Evolutionary conservation across 2,113 vertebrate genomes (phyloP).

Genomic region (Ageneiosus marmoratus): DNA sequence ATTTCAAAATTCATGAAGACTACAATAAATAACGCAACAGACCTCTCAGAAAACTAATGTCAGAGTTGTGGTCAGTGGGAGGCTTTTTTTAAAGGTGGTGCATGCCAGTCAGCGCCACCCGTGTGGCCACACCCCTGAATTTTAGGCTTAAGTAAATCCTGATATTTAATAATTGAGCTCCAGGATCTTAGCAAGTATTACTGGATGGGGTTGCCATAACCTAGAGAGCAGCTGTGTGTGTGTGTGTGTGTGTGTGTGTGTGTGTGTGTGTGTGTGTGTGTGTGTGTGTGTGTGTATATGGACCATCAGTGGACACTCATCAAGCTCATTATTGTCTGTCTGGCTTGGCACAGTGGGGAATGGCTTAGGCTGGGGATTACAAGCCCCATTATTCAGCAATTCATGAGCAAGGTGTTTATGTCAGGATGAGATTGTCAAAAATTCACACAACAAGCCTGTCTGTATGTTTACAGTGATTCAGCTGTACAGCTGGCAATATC

Average conservation of each 20-base stretch:
- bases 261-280: constrained; percentile 31
- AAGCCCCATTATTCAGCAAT: constrained; percentile 27
- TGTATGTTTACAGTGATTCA: background rate
- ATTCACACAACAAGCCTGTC: constrained; percentile 33
- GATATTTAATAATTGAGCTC: background rate
- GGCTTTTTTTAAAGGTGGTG: background rate
- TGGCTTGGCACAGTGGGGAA: constrained; percentile 48
- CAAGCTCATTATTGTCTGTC: constrained; percentile 47
- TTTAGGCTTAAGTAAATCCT: background rate
- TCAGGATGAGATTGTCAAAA: constrained; percentile 23
- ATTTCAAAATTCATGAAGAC: background rate
- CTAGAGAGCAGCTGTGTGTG: background rate
- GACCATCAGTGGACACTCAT: constrained; percentile 23
- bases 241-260: constrained; percentile 24
- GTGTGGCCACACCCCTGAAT: background rate
- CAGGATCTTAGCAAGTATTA: background rate
- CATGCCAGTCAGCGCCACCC: background rate
- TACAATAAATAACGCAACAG: background rate
- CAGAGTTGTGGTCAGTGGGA: background rate
- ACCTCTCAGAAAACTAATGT: background rate
- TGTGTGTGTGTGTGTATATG: constrained; percentile 25
- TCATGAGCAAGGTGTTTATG: constrained; percentile 24
- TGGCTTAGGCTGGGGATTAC: constrained; percentile 49
- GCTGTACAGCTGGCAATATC: background rate
- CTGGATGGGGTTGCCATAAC: constrained; percentile 40